A percentile compares a stretch with the other conserved stretches of the same genome.
Conservation (phyloP, 2,113 vertebrate genomes). For the Hypocryptadius cinnamomeus region DNA sequence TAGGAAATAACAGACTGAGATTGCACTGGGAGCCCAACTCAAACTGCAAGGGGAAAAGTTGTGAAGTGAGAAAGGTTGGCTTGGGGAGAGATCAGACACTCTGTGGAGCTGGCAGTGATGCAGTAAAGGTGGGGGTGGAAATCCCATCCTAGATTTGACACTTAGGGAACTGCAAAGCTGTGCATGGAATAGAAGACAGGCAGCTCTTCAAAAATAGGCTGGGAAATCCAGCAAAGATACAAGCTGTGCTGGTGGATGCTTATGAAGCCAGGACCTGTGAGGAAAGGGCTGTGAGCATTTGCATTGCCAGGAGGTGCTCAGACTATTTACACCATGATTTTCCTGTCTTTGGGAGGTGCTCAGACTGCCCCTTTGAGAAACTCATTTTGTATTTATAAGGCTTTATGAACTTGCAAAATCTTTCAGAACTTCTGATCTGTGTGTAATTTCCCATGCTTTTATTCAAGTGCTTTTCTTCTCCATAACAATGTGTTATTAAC, state of each 20-base stretch:
- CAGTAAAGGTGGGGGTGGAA: not conserved
- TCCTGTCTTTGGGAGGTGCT: not conserved
- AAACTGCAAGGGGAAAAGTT: not conserved
- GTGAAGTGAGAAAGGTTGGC: not conserved
- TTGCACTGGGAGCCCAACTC: not conserved
- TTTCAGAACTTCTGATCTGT: not conserved
- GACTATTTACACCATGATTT: not conserved
- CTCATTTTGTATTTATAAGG: constrained; percentile 23
- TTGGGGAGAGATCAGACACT: not conserved
- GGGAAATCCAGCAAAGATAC: not conserved
- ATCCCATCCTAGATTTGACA: not conserved
- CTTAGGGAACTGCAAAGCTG: not conserved
- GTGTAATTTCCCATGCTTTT: not conserved
- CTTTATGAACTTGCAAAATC: constrained; percentile 10
- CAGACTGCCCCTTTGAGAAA: not conserved
- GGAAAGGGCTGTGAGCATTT: not conserved
- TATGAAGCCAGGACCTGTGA: not conserved
- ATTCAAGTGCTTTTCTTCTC: not conserved
- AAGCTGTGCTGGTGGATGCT: not conserved
- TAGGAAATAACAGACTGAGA: not conserved
- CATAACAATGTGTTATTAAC: constrained; percentile 26
- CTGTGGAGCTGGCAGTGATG: not conserved
- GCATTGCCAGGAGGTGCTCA: not conserved
- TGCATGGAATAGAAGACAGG: not conserved
- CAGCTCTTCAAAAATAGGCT: not conserved